Base-by-base conservation (phyloP, 2,113 vertebrate species). In the Strix uralensis region DNA sequence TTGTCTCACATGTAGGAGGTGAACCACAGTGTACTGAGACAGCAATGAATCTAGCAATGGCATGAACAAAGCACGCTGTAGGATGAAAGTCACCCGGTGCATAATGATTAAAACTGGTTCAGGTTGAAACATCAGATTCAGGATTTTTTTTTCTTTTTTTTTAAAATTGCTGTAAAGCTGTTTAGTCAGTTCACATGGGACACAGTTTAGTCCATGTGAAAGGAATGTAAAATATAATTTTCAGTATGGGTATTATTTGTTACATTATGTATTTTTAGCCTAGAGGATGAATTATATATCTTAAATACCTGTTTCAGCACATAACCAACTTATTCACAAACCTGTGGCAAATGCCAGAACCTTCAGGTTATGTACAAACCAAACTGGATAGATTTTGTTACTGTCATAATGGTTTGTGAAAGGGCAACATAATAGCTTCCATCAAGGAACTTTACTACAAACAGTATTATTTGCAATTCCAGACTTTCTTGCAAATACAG, bases 231-330 rank as follows among this genome's bases (percentile, higher is more conserved):
- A 96, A 78, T 91, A 26, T 3, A 11, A 36, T 86, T 95, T 95
- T 94, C 44, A 38, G 44, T 62, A 19, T 49, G n/a, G 13, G 12
- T 72, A 59, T 94, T 94, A 71, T 92, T 95, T 95, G 57, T 85
- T 85, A 59, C 20, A 36, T 67, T n/a, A 47, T 75, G n/a, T 74
- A 63, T 72, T 91, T 96, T 74, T 95, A 89, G 89, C 61, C 66
- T 63, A 44, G 78, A 92, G 86, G 62, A 74, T 81, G 73, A 92
- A 83, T 78, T 90, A 25, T 40, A 13, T 26, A 30, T 44, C 73
- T 74, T 81, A 79, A 92, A 81, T 92, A 91, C 65, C 79, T 90
- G 54, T 54, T 95, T 88, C 74, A 74, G 55, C 69, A 86, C 20
- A 75, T 75, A 78, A 81, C 29, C 65, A 63, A 10, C 59, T 73